Evolutionary conservation across 2,888 invertebrate species (phyloP).

Genomic region (Eutolmus rufibarbis): DNA sequence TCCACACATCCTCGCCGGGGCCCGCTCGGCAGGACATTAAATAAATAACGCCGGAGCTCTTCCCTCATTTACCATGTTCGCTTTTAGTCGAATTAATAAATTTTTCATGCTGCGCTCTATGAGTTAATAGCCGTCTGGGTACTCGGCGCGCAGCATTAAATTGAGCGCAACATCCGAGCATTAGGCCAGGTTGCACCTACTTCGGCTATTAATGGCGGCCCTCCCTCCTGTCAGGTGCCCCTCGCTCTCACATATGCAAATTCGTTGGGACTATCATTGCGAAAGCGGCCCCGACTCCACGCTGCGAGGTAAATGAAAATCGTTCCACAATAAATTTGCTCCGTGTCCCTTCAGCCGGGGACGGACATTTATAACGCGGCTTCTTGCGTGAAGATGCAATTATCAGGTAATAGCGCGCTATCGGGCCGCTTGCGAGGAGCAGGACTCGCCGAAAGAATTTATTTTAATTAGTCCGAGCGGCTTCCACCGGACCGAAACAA

Average conservation of each 20-base stretch:
- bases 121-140: slow-evolving; percentile 37
- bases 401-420: slow-evolving; percentile 16
- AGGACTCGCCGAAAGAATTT: background rate
- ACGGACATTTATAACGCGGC: slow-evolving; percentile 34
- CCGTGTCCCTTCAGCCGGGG: slow-evolving; percentile 20
- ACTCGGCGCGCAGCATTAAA: slow-evolving; percentile 17
- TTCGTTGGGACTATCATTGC: slow-evolving; percentile 30
- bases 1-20: background rate
- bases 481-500: background rate
- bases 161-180: slow-evolving; percentile 17
- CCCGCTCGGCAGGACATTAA: slow-evolving; percentile 9
- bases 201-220: background rate
- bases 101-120: slow-evolving; percentile 36
- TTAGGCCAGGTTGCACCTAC: slow-evolving; percentile 20
- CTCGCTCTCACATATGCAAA: slow-evolving; percentile 4
- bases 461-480: background rate
- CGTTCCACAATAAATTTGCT: slow-evolving; percentile 39
- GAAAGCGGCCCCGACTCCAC: slow-evolving; percentile 4
- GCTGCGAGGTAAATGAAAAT: slow-evolving; percentile 42
- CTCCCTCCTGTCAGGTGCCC: background rate
- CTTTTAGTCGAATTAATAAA: slow-evolving; percentile 40
- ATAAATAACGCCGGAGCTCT: slow-evolving; percentile 31
- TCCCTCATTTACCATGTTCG: slow-evolving; percentile 26
- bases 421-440: background rate
- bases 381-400: slow-evolving; percentile 39